Conservation (phyloP, 2,888 invertebrate genomes). For the Protodeltote pygarga region DNA sequence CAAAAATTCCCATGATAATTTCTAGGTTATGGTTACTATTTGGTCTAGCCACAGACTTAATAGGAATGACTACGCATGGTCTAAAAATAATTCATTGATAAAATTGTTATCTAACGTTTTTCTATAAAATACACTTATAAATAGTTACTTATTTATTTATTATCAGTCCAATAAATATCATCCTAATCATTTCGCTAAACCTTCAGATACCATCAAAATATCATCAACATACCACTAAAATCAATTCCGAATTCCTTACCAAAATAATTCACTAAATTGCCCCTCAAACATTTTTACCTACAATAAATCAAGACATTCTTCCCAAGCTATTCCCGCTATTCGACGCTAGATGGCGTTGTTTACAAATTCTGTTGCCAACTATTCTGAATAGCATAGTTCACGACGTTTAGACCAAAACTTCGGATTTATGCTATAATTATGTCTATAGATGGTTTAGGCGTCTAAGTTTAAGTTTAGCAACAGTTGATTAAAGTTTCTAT, state of each 20-base stretch:
- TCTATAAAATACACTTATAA: too few relatives aligned
- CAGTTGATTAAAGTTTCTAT: conserved; percentile 67
- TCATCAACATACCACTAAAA: conserved; percentile 24
- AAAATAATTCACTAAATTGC: conserved; percentile 36
- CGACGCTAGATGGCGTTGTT: conserved; percentile 70
- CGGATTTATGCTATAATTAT: conserved; percentile 72
- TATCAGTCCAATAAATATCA: too few relatives aligned
- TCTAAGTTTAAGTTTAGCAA: conserved; percentile 55
- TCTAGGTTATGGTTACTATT: background rate
- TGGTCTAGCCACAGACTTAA: too few relatives aligned
- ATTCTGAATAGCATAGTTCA: conserved; percentile 58
- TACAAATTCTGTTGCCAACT: conserved; percentile 59
- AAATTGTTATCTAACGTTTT: too few relatives aligned
- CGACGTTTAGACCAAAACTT: conserved; percentile 53
- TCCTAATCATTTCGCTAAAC: background rate
- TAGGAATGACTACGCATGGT: too few relatives aligned
- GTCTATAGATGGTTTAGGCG: conserved; percentile 46
- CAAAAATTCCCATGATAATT: conserved; percentile 6
- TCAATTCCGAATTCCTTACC: conserved; percentile 34
- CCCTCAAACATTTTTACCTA: conserved; percentile 40
- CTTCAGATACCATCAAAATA: conserved; percentile 4
- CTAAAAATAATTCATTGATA: too few relatives aligned
- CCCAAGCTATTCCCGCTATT: conserved; percentile 55
- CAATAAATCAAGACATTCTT: conserved; percentile 54
- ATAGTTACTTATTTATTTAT: too few relatives aligned